Evolutionary conservation across 2,888 invertebrate species (phyloP).

Genomic region (Sclerodermus sp.): DNA sequence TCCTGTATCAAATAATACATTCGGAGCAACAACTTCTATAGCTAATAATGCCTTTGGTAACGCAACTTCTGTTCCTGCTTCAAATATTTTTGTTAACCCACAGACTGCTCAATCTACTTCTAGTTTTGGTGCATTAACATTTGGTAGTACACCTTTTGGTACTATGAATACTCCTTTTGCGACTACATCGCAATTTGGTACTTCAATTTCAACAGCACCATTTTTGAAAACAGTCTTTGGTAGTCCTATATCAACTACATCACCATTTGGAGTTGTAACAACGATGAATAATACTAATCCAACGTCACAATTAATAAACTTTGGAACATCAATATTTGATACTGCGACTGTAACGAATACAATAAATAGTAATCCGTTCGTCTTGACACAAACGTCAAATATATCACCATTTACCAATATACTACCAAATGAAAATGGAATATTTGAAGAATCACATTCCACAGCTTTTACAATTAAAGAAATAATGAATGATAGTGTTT

Average conservation of each 20-base stretch:
- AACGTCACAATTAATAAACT: background rate
- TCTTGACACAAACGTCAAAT: conserved; percentile 15
- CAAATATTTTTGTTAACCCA: conserved; percentile 10
- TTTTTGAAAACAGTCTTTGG: background rate
- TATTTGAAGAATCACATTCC: conserved; percentile 27
- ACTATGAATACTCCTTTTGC: background rate
- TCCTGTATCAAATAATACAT: conserved; percentile 17
- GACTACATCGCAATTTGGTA: too few relatives aligned
- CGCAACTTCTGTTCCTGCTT: conserved; percentile 16
- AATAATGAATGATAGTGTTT: conserved; percentile 40
- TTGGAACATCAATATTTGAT: conserved; percentile 16
- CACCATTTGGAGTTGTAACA: conserved; percentile 10
- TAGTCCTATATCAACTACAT: background rate
- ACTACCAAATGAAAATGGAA: conserved; percentile 5
- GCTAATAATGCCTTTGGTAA: conserved; percentile 26
- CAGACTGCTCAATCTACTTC: background rate
- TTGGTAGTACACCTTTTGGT: conserved; percentile 2
- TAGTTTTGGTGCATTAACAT: background rate
- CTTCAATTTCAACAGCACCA: too few relatives aligned
- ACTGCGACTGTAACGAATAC: conserved; percentile 13
- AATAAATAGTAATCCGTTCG: conserved; percentile 20
- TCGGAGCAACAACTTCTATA: conserved; percentile 19
- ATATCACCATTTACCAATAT: conserved; percentile 25
- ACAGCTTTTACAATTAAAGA: conserved; percentile 13
- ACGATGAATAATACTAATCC: background rate